Base-by-base conservation (phyloP, 2,113 vertebrate species). In the Thunnus maccoyii region DNA sequence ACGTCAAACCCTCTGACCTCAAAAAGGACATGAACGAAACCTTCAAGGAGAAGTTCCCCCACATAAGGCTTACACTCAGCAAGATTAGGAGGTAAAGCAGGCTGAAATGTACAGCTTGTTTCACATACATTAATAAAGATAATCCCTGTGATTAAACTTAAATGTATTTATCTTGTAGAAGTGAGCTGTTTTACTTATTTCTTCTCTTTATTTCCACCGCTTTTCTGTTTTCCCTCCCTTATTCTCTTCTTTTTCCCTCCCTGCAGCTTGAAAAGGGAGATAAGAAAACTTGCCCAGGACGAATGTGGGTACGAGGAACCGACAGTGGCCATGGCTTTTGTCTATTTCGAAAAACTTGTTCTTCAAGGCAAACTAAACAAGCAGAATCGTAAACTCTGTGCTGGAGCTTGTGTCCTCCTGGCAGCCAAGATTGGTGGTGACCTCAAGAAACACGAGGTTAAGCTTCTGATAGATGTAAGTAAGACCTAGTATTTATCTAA, bases 11-110 rank as follows among this genome's bases (percentile, higher is more conserved):
- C 75, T 99, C 98, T 0, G 98, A 99, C 93, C 98, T 99, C 85
- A 99, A 99, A 92, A 99, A 99, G 88, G 97, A 98, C 95, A 99
- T 99, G 98, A 99, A 99, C 0, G 98, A 99, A 92, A 99, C 98
- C 8, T 99, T 99, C 88, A 98, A 97, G 88, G 98, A 99, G 94
- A 99, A 99, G 91, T 99, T 99, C 90, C 98, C 98, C 84, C 96
- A 99, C 94, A 97, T 99, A 80, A 96, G 97, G 72, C 90, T 99
- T 51, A 99, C 98, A 0, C 97, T 99, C 87, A 99, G 98, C 95
- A 99, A 99, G 92, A 98, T 99, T 78, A 94, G 98, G 91, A 99
- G 98, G 98, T 99, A 95, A 87, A 81, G 62, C 32, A 0, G 17
- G 48, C 10, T 32, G 5, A 46, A 3, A 18, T 13, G 1, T 27